phyloP scores from a whole-genome alignment of 2,113 vertebrate genomes.

The Crotalus horridus region DNA sequence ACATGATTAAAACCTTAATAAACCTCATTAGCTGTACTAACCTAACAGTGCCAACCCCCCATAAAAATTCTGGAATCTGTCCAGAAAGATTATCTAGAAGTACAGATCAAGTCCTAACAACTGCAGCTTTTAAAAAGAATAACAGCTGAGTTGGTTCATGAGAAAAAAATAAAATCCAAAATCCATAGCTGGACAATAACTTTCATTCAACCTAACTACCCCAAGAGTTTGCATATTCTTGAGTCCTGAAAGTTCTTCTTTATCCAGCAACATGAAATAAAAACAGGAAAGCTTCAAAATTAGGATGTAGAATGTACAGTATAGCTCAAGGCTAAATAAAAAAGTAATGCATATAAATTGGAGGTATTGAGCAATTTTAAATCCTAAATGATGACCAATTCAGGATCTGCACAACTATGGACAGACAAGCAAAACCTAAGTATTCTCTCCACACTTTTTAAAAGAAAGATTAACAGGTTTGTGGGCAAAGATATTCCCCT shows the following conservation, averaged over 20 bases:
- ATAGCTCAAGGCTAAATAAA: background rate
- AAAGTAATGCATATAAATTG: background rate
- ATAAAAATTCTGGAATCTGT: background rate
- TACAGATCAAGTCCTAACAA: background rate
- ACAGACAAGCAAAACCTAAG: background rate
- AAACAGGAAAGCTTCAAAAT: background rate
- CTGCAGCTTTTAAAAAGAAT: background rate
- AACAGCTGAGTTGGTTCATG: background rate
- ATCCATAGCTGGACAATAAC: background rate
- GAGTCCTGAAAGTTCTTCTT: background rate
- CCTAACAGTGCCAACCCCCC: too few relatives aligned
- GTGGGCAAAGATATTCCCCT: background rate
- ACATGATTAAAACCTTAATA: background rate
- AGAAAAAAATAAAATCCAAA: background rate
- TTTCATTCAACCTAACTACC: background rate
- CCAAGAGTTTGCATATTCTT: background rate
- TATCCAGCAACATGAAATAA: background rate
- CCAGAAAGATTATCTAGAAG: background rate
- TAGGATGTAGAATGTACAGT: background rate
- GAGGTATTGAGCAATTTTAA: background rate
- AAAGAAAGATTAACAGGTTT: background rate
- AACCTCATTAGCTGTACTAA: background rate
- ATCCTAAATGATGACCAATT: background rate
- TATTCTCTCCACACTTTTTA: background rate
- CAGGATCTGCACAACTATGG: background rate